Evolutionary conservation across 2,113 vertebrate species (phyloP).

Genomic region (Crocuta crocuta): DNA sequence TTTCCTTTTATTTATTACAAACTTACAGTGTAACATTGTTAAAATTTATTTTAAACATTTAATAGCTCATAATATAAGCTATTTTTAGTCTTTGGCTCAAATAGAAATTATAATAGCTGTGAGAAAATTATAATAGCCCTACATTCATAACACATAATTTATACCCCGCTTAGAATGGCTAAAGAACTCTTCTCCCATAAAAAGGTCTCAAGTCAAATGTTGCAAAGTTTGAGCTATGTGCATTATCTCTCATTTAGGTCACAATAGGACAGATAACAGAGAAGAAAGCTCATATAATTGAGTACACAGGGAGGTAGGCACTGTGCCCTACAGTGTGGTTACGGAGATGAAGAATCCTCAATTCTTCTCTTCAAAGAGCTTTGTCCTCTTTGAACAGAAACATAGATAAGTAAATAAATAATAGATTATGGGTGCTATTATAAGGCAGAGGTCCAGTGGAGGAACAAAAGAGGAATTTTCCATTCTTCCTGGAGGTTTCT

Average conservation of each 20-base stretch:
- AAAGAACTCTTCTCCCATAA: neutral
- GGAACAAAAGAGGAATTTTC: too few species aligned
- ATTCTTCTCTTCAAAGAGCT: neutral
- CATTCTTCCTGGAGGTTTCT: neutral
- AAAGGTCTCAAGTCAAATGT: slow-evolving; percentile 4
- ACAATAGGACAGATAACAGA: neutral
- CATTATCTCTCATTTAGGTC: neutral
- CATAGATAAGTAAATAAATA: neutral
- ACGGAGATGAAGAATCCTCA: neutral
- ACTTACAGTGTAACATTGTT: neutral
- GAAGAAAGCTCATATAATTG: neutral
- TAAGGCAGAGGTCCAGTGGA: neutral
- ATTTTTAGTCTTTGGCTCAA: slow-evolving; percentile 40
- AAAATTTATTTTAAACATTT: slow-evolving; percentile 16
- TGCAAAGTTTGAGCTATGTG: neutral
- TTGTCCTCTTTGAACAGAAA: neutral
- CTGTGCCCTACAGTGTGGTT: neutral
- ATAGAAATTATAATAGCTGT: neutral
- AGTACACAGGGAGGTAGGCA: neutral
- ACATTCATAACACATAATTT: slow-evolving; percentile 26
- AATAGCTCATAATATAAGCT: neutral
- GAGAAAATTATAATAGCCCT: neutral
- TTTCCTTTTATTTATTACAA: neutral
- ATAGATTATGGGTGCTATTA: too few species aligned
- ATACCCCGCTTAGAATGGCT: neutral